Evolutionary conservation across 2,888 invertebrate genomes (phyloP), one percentile per base, ranked within the genome.

Genomic region (Shargacucullia verbasci): DNA sequence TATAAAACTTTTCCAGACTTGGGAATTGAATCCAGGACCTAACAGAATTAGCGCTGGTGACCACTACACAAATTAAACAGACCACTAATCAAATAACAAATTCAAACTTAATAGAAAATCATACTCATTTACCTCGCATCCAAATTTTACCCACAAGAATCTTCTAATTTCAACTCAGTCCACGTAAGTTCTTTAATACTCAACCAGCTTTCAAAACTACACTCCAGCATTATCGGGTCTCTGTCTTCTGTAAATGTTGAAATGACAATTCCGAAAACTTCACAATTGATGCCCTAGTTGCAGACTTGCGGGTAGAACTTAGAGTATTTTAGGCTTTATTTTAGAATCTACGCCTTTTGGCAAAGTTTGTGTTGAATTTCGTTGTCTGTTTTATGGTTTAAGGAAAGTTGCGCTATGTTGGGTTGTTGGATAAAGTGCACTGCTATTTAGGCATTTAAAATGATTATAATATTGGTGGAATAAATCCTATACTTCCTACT

Each of bases 231-330:
- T 57, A 41, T 31, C 31, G 13, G 7, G 35, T 44, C 53, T 54
- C 47, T 20, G 20, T 44, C 44, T 50, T 20, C 37, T 12, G 25
- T 41, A 55, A 55, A 55, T 55, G 54, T 49, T 39, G n/a, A n/a
- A n/a, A n/a, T n/a, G n/a, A 40, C 58, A 53, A 60, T 61, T 67
- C 61, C 41, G 48, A 38, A 70, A 72, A 70, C 68, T 70, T 61
- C 37, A 40, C 54, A 61, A 71, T 55, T 65, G 71, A 70, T 70
- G 66, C 70, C 25, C 59, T 50, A 66, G 59, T 59, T 55, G 44
- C 39, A 44, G 52, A 34, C 49, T 50, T 39, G 64, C n/a, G 62
- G 46, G 55, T 59, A 41, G 5, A 64, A 68, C 41, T 76, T 54
- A 9, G 34, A 53, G 58, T 57, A 29, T 29, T 29, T 59, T 52